Conservation (phyloP, 2,888 invertebrate species). For the Heliothis peltigera region DNA sequence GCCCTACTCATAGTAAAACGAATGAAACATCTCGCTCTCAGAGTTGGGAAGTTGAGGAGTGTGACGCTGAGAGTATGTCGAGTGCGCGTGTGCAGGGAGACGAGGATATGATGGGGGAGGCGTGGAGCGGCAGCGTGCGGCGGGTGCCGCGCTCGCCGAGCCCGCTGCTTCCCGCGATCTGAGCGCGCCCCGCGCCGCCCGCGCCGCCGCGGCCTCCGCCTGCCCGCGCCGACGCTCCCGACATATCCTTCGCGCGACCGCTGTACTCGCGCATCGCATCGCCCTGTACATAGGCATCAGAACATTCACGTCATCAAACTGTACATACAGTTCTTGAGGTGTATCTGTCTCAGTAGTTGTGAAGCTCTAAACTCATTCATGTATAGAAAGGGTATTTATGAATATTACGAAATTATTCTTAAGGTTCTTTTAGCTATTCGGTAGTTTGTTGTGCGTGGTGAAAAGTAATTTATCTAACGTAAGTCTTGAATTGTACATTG, state of each 20-base stretch:
- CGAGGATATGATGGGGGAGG: conserved; percentile 91
- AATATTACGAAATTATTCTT: conserved; percentile 40
- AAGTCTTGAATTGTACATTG: conserved; percentile 52
- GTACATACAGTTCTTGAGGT: conserved; percentile 53
- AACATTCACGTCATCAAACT: conserved; percentile 36
- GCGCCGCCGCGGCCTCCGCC: conserved; percentile 44
- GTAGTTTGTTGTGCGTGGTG: conserved; percentile 51
- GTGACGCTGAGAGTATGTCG: conserved; percentile 90
- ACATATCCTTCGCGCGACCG: conserved; percentile 73
- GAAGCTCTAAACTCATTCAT: conserved; percentile 52
- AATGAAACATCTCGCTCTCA: conserved; percentile 87
- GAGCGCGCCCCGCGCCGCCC: conserved; percentile 63
- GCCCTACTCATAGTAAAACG: conserved; percentile 82
- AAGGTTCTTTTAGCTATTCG: conserved; percentile 44
- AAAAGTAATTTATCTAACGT: conserved; percentile 25
- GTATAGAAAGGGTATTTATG: conserved; percentile 58
- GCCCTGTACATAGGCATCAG: conserved; percentile 62
- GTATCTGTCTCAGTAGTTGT: conserved; percentile 59
- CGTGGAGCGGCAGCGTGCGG: conserved; percentile 87
- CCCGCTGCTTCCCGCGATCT: conserved; percentile 85
- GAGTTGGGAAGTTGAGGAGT: conserved; percentile 89
- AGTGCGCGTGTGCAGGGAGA: conserved; percentile 90
- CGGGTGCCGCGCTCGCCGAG: conserved; percentile 83
- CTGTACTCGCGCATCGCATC: conserved; percentile 63
- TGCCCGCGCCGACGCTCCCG: conserved; percentile 50